Percentiles rank a stretch among this genome's conserved stretches.
These are phyloP conservation scores for Meiosimyza decipiens DNA, from an alignment of 2,888 invertebrate genomes.

Conservation along the genomic window DNA sequence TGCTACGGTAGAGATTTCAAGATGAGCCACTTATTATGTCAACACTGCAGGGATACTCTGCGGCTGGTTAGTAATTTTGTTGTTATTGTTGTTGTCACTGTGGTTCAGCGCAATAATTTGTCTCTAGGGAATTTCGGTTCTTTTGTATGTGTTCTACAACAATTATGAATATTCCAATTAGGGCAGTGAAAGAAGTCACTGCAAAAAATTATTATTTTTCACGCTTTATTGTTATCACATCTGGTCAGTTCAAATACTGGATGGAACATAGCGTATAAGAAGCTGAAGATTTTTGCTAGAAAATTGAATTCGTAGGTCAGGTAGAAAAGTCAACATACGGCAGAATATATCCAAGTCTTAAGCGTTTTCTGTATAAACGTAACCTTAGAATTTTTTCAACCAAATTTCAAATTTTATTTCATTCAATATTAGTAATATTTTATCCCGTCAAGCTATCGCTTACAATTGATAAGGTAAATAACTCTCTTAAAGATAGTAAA, in stretches of 20 bases:
- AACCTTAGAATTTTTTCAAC: too few relatives aligned
- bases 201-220: conserved; percentile 37
- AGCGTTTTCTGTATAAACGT: too few relatives aligned
- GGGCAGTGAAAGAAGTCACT: conserved; percentile 18
- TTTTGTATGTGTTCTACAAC: conserved; percentile 37
- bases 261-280: too few relatives aligned
- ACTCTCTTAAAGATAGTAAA: neutral
- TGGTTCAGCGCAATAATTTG: conserved; percentile 47
- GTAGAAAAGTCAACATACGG: too few relatives aligned
- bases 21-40: conserved; percentile 33
- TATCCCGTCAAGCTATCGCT: neutral
- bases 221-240: conserved; percentile 43
- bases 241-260: conserved; percentile 41
- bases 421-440: too few relatives aligned
- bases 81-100: conserved; percentile 27
- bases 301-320: too few relatives aligned
- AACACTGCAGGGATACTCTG: conserved; percentile 18
- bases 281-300: too few relatives aligned
- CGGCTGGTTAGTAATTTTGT: conserved; percentile 35
- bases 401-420: too few relatives aligned
- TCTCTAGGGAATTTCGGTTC: conserved; percentile 50
- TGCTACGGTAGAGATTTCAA: neutral
- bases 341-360: too few relatives aligned
- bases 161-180: conserved; percentile 36
- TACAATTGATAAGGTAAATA: neutral